Conservation (phyloP, 2,888 invertebrate genomes). For the Eristalinus aeneus region DNA sequence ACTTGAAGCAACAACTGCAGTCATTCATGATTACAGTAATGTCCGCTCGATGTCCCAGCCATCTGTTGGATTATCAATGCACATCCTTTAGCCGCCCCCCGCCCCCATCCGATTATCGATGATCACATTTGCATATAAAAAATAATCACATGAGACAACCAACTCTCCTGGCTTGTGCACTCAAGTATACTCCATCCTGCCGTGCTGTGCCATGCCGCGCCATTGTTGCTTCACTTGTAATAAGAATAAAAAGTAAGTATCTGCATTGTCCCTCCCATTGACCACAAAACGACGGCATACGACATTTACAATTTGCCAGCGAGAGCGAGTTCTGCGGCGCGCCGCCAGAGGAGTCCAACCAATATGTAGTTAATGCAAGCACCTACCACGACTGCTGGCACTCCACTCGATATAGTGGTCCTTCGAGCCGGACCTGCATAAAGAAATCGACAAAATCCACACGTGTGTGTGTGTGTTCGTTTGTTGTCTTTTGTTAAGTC, state of each 20-base stretch:
- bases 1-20: conserved; percentile 16
- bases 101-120: conserved; percentile 50
- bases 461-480: conserved; percentile 17
- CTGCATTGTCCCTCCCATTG: conserved; percentile 61
- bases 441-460: conserved; percentile 63
- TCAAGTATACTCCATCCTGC: conserved; percentile 40
- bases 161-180: conserved; percentile 42
- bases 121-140: conserved; percentile 67
- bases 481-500: conserved; percentile 43
- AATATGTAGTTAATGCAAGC: conserved; percentile 57
- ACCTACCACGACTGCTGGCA: background rate
- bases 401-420: conserved; percentile 52
- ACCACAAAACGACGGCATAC: conserved; percentile 50
- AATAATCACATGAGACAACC: conserved; percentile 59
- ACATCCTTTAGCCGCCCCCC: background rate
- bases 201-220: conserved; percentile 4
- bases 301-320: conserved; percentile 56
- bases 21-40: background rate
- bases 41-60: conserved; percentile 39
- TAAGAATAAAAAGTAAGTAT: conserved; percentile 26
- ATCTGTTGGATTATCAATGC: conserved; percentile 62
- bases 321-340: background rate
- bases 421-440: conserved; percentile 45
- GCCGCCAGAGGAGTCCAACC: conserved; percentile 27
- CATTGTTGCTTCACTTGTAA: conserved; percentile 26